phyloP scores from a whole-genome alignment of 2,888 invertebrate species.

The Agrochola litura region DNA sequence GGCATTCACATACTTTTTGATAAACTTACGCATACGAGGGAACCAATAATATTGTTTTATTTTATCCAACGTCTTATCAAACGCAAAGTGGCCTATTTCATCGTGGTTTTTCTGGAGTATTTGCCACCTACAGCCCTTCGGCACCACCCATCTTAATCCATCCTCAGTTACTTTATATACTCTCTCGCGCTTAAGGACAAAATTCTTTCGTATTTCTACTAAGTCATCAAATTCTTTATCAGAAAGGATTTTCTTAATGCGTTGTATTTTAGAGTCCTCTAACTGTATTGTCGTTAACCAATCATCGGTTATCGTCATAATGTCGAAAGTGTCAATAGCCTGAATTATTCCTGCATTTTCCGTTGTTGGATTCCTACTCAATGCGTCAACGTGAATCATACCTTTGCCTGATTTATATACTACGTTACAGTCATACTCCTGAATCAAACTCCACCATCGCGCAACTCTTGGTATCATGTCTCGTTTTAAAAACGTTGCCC shows the following conservation, averaged over 20 bases:
- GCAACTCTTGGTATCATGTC: conserved; percentile 56
- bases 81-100: conserved; percentile 54
- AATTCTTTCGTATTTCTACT: too few relatives aligned
- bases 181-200: too few relatives aligned
- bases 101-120: conserved; percentile 49
- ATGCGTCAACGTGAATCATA: conserved; percentile 54
- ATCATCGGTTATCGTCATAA: conserved; percentile 7
- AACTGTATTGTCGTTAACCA: not conserved
- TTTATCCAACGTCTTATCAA: too few relatives aligned
- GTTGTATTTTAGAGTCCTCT: conserved; percentile 1
- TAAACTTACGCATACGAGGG: too few relatives aligned
- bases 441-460: conserved; percentile 54
- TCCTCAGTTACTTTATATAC: too few relatives aligned
- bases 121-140: conserved; percentile 48
- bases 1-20: too few relatives aligned
- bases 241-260: not conserved
- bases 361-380: conserved; percentile 15
- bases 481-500: conserved; percentile 36
- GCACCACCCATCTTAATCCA: conserved; percentile 40
- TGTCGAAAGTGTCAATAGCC: not conserved
- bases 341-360: too few relatives aligned
- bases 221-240: not conserved
- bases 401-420: conserved; percentile 34
- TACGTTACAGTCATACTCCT: conserved; percentile 19
- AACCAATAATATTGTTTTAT: too few relatives aligned